Evolutionary conservation across 2,113 vertebrate species (phyloP), one percentile per base, ranked within the genome.

Genomic region (Pholis gunnellus): DNA sequence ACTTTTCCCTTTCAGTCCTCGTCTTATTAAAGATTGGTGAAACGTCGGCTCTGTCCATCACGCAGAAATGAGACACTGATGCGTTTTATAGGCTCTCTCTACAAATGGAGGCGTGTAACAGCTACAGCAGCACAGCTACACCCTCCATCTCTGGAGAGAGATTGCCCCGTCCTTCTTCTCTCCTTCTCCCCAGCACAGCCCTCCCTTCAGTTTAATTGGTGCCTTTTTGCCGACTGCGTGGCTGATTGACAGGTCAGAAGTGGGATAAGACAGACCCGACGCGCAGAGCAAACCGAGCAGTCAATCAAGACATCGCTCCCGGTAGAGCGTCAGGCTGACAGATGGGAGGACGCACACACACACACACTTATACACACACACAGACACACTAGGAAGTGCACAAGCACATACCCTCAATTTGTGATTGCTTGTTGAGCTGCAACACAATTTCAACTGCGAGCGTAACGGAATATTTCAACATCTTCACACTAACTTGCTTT

Each of bases 211-310:
- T 83, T 79, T 93, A 86, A 90, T 91, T 92, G 83, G 82, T 18
- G 66, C 36, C 68, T 83, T 86, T 86, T 83, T 67, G 80, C 82
- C 59, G 74, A 63, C 72, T 63, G 69, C 1, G 13, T 87, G 89
- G 87, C 78, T 90, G 91, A 93, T 87, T 90, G 92, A 88, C 89
- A 88, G 88, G 80, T 90, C 77, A 50, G 54, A 25, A 69, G 80
- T 38, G 65, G 71, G 79, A 78, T 85, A 68, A 81, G 88, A 91
- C 75, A 78, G 72, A 81, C 34, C 68, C 0, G 3, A 83, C 50
- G 54, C 52, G 18, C 70, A 75, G 80, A 88, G 85, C 82, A 86
- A 87, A 79, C 76, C 9, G 67, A 61, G 42, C 79, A 81, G 81
- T 89, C 91, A 83, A 87, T 90, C 92, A 88, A 82, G 78, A 75